Percentiles rank a stretch among this genome's conserved stretches.
Conservation (phyloP, 2,113 vertebrate species). For the Scopus umbretta region DNA sequence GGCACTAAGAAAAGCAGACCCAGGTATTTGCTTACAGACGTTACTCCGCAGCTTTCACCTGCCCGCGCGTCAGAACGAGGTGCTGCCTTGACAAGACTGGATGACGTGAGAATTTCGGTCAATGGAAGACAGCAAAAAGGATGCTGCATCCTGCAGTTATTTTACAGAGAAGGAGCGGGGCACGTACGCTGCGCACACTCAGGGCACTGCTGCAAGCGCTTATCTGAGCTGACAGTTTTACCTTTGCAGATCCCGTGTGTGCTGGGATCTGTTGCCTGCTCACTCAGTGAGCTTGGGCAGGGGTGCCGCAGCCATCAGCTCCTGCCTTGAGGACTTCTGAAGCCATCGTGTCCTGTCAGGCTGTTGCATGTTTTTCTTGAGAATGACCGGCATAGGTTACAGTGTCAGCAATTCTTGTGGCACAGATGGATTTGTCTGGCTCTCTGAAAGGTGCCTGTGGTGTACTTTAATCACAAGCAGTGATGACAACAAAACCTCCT, state of each 20-base stretch:
- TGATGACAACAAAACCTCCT: not conserved
- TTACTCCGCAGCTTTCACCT: not conserved
- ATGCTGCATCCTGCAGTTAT: not conserved
- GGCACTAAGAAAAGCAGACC: not conserved
- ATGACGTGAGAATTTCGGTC: not conserved
- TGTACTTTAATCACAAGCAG: not conserved
- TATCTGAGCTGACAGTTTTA: not conserved
- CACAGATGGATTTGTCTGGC: not conserved
- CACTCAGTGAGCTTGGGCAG: not conserved
- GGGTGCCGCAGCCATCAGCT: not conserved
- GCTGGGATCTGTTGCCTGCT: not conserved
- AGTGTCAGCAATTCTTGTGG: not conserved
- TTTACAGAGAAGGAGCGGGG: not conserved
- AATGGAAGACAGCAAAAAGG: not conserved
- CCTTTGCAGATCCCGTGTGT: not conserved
- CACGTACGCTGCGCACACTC: accelerated
- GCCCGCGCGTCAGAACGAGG: accelerated
- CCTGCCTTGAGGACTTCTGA: not conserved
- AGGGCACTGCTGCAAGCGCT: not conserved
- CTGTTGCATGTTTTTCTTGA: not conserved
- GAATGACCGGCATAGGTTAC: not conserved
- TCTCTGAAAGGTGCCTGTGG: not conserved
- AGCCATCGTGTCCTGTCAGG: not conserved
- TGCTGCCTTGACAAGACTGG: not conserved
- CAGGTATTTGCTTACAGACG: not conserved